phyloP scores from a whole-genome alignment of 2,113 vertebrate species.

The Ifrita kowaldi region DNA sequence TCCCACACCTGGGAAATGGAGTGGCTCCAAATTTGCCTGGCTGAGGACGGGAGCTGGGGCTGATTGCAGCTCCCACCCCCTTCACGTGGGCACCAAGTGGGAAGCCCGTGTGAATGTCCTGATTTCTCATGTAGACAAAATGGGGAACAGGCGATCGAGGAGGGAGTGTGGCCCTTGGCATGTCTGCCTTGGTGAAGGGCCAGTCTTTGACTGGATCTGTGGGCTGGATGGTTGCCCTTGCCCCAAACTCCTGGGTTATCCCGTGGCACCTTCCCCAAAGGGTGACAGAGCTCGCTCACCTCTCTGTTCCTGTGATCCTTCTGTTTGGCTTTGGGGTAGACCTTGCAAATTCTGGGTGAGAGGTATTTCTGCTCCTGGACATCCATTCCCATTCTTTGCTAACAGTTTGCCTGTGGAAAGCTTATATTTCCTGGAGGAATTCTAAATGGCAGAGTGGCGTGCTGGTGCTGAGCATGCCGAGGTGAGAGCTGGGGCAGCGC shows the following conservation, averaged over 20 bases:
- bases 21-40: rapidly evolving
- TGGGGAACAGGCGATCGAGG: not conserved
- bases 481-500: not conserved
- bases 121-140: not conserved
- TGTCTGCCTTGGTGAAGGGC: not conserved
- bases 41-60: not conserved
- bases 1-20: rapidly evolving
- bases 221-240: not conserved
- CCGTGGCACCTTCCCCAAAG: rapidly evolving
- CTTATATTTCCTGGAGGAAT: not conserved
- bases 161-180: rapidly evolving
- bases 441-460: rapidly evolving
- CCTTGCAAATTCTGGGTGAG: not conserved
- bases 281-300: not conserved
- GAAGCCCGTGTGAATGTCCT: not conserved
- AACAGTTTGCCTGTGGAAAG: not conserved
- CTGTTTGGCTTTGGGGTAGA: not conserved
- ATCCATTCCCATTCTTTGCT: not conserved
- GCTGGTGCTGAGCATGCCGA: rapidly evolving
- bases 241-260: not conserved
- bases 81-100: rapidly evolving
- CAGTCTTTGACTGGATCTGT: not conserved
- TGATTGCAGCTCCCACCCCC: not conserved
- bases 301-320: not conserved
- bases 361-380: not conserved